Conservation (phyloP, 2,888 invertebrate species). For the Yponomeuta cagnagella region DNA sequence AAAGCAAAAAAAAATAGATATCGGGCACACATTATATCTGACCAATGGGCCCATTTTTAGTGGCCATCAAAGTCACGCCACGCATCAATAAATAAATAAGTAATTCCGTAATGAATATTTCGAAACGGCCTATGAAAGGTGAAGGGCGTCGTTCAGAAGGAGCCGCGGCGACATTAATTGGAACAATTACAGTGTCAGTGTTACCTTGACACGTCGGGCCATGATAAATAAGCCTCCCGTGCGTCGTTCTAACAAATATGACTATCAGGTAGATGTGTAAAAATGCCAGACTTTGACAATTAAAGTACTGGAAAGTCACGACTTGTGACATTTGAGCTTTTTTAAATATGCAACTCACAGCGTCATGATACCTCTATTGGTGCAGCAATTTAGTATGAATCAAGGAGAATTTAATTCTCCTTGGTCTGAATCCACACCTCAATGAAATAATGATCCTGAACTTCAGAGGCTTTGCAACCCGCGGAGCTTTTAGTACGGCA, state of each 20-base stretch:
- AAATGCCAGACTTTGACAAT: neutral
- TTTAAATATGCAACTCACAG: too few species aligned
- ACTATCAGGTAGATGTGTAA: neutral
- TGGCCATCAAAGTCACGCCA: neutral
- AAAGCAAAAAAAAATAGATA: too few species aligned
- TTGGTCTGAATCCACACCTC: too few species aligned
- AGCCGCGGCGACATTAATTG: slow-evolving; percentile 40
- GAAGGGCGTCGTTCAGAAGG: slow-evolving; percentile 34
- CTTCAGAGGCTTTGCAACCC: too few species aligned
- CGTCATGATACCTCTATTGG: too few species aligned
- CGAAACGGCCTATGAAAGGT: slow-evolving; percentile 22
- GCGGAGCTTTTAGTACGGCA: too few species aligned
- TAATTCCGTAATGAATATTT: neutral
- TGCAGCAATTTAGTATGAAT: too few species aligned
- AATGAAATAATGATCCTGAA: too few species aligned
- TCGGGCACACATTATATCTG: too few species aligned
- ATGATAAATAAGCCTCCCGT: slow-evolving; percentile 13
- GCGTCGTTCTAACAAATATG: neutral
- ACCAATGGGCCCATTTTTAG: neutral
- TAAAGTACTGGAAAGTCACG: neutral
- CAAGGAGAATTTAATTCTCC: too few species aligned
- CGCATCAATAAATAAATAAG: neutral
- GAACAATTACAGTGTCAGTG: slow-evolving; percentile 48
- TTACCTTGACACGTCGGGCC: slow-evolving; percentile 40
- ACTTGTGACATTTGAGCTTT: neutral